Base-by-base conservation (phyloP, 2,888 invertebrate species). In the Eristalis intricaria region DNA sequence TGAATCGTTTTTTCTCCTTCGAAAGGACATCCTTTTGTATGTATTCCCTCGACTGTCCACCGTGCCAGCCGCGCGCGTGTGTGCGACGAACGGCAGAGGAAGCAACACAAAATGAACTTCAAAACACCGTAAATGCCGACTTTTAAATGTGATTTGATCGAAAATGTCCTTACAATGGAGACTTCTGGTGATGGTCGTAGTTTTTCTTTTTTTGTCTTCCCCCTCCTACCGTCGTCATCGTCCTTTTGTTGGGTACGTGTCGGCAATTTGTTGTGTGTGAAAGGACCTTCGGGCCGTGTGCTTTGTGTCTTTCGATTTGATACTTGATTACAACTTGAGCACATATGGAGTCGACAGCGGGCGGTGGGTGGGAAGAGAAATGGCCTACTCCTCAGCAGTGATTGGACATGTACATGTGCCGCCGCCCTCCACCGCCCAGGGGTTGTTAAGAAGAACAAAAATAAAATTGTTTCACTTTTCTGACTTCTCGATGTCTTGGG, bases 101-200 rank as follows among this genome's bases (percentile, higher is more conserved):
- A 66, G 61, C 38, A 68, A 43, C 26, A 69, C 58, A 60, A 71
- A 86, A 82, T 61, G 74, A 78, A 78, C 78, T 78, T 75, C 86
- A 78, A 82, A 86, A 70, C 65, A 78, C 74, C 73, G 70, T 82
- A 82, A 86, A 82, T 75, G 77, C 61, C 82, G 76, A 76, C 76
- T 73, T 87, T 83, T 84, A 80, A 87, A 84, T 71, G 79, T 80
- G 84, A 84, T 87, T 87, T 87, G 79, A 87, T 84, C 79, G 87
- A 87, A 83, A 87, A 76, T 79, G 64, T 87, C 73, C 79, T 83
- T 65, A 43, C 64, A 70, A 69, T 73, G 64, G 75, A 71, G 69
- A 38, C 40, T 32, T 38, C 29, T 76, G 71, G 73, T 68, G 71
- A 84, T 69, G 68, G 71, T 43, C 50, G 1, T 15, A 50, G 26